Conservation (phyloP, 2,797 vertebrate genomes). For the Ispidina picta region DNA sequence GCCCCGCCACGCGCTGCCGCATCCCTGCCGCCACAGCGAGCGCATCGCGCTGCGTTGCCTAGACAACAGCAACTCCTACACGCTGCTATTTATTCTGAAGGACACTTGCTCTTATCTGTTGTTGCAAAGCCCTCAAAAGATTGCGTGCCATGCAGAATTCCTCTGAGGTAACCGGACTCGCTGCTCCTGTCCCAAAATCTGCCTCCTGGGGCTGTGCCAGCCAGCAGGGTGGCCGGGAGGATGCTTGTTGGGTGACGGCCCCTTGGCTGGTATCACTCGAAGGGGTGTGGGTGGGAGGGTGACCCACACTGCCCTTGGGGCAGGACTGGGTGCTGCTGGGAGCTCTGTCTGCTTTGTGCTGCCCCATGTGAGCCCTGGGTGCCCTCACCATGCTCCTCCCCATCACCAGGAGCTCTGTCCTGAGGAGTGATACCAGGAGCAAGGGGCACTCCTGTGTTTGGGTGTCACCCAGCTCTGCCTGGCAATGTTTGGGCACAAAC, state of each 20-base stretch:
- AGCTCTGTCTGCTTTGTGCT: not conserved
- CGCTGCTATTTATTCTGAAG: constrained; percentile 63
- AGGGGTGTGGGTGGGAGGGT: not conserved
- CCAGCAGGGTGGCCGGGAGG: not conserved
- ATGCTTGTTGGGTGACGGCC: not conserved
- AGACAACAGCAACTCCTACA: constrained; percentile 75
- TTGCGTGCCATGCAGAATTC: not conserved
- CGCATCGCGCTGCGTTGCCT: constrained; percentile 70
- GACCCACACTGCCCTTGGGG: not conserved
- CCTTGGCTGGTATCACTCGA: accelerated
- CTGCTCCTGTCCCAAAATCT: not conserved
- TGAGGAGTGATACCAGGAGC: not conserved
- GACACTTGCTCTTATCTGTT: constrained; percentile 62
- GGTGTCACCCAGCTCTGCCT: accelerated
- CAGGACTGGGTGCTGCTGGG: not conserved
- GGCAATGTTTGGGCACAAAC: not conserved
- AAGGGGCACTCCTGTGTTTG: too few relatives aligned
- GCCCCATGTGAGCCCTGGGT: accelerated
- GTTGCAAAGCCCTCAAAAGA: constrained; percentile 52
- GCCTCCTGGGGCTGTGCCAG: not conserved
- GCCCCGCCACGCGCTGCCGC: not conserved
- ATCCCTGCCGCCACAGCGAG: constrained; percentile 2
- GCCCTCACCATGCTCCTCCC: accelerated
- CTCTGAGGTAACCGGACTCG: not conserved
- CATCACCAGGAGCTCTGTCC: not conserved